These are phyloP conservation scores for Uria lomvia DNA, from an alignment of 2,113 vertebrate genomes.

Conservation along the genomic window DNA sequence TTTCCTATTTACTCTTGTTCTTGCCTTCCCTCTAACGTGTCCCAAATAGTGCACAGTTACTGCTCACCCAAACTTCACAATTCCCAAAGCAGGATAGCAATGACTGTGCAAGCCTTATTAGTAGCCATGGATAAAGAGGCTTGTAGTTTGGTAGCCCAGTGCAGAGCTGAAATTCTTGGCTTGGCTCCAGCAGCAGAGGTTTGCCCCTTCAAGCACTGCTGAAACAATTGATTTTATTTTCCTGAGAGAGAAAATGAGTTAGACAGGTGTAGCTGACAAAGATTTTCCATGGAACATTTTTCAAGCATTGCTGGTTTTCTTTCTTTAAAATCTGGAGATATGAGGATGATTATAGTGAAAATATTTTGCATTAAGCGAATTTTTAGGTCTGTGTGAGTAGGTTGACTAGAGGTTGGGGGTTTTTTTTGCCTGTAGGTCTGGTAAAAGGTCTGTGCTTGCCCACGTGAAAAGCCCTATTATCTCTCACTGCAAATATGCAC, in stretches of 20 bases:
- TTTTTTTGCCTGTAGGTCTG: accelerated
- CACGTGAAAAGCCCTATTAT: background rate
- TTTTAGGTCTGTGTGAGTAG: background rate
- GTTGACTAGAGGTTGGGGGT: background rate
- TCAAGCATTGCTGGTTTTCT: background rate
- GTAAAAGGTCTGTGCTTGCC: background rate
- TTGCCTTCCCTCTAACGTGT: background rate
- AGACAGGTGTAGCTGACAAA: background rate
- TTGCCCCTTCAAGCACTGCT: background rate
- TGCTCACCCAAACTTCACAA: background rate
- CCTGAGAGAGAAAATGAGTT: background rate
- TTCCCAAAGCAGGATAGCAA: background rate
- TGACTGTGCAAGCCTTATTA: background rate
- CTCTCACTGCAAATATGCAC: background rate
- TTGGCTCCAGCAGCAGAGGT: background rate
- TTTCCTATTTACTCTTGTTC: background rate
- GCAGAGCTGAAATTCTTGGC: background rate
- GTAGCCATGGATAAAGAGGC: background rate
- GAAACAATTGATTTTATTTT: background rate
- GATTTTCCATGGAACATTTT: background rate
- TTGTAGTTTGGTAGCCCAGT: background rate
- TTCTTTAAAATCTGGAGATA: background rate
- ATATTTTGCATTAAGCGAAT: background rate
- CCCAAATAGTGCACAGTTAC: background rate
- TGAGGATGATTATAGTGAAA: background rate